These are phyloP conservation scores for Ctenosaura bakeri DNA, from an alignment of 2,797 vertebrate species.

Conservation along the genomic window DNA sequence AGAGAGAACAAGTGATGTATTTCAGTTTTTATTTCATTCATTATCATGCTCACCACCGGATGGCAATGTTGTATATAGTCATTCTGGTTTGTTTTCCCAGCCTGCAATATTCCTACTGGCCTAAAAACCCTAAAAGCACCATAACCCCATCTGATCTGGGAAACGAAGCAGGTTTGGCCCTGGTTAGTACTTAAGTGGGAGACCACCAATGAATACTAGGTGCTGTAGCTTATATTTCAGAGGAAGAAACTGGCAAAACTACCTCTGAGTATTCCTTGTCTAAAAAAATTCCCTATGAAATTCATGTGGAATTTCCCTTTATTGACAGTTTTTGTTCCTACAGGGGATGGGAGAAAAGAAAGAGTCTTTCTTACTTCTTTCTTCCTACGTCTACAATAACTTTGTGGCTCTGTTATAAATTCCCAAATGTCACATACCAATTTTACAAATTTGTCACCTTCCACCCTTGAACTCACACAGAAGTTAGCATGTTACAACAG, in stretches of 20 bases:
- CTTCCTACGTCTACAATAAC: not conserved
- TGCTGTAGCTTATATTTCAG: too few relatives aligned
- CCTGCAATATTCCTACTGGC: not conserved
- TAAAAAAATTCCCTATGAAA: too few relatives aligned
- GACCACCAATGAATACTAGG: too few relatives aligned
- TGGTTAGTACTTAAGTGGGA: too few relatives aligned
- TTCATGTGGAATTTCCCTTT: not conserved
- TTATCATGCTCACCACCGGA: not conserved
- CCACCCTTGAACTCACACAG: not conserved
- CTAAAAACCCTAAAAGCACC: too few relatives aligned
- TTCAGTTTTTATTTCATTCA: not conserved
- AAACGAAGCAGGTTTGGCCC: too few relatives aligned
- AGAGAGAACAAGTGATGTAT: not conserved
- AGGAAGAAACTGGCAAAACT: too few relatives aligned
- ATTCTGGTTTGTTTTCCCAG: not conserved
- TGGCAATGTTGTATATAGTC: conserved; percentile 14
- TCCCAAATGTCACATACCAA: not conserved
- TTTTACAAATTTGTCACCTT: not conserved
- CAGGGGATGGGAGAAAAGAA: not conserved
- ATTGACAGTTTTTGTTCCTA: not conserved
- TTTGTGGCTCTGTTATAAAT: not conserved
- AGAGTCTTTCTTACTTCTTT: not conserved
- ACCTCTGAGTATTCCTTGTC: too few relatives aligned
- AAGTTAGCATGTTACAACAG: not conserved
- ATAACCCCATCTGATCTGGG: too few relatives aligned